Conservation (phyloP, 2,888 invertebrate species). For the Acrocyrtus sp. region DNA sequence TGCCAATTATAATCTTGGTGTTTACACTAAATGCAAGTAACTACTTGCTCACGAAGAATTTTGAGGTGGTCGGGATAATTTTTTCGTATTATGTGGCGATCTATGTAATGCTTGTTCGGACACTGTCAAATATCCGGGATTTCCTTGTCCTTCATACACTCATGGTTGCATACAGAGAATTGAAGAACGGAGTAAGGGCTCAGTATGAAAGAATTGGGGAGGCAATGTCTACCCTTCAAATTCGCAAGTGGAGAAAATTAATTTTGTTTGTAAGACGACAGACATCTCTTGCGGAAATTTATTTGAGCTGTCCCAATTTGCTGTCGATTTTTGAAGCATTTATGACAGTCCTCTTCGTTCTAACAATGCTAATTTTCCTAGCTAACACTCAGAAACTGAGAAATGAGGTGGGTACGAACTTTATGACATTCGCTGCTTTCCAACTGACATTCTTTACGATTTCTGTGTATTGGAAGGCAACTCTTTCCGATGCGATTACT, state of each 20-base stretch:
- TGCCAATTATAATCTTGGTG: not conserved
- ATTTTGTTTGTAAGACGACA: not conserved
- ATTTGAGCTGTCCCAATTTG: conserved; percentile 9
- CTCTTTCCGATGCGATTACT: conserved; percentile 6
- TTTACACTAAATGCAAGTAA: not conserved
- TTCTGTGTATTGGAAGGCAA: conserved; percentile 12
- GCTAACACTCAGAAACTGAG: conserved; percentile 4
- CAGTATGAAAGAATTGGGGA: not conserved
- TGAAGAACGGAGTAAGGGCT: conserved; percentile 17
- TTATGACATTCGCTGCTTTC: conserved; percentile 1
- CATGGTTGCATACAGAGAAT: not conserved
- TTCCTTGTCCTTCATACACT: not conserved
- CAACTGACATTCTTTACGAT: not conserved
- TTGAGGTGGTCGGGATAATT: not conserved
- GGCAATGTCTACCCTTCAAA: not conserved
- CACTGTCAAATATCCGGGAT: conserved; percentile 4
- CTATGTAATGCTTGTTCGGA: not conserved
- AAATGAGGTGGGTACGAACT: not conserved
- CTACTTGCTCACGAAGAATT: not conserved
- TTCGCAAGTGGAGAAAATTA: conserved; percentile 5
- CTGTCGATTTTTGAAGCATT: conserved; percentile 22
- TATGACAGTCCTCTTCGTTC: not conserved
- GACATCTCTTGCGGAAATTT: not conserved
- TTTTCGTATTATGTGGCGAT: not conserved
- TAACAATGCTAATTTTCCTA: conserved; percentile 9